Evolutionary conservation across 2,113 vertebrate genomes (phyloP), one percentile per base, ranked within the genome.

Genomic region (Cyanistes caeruleus): DNA sequence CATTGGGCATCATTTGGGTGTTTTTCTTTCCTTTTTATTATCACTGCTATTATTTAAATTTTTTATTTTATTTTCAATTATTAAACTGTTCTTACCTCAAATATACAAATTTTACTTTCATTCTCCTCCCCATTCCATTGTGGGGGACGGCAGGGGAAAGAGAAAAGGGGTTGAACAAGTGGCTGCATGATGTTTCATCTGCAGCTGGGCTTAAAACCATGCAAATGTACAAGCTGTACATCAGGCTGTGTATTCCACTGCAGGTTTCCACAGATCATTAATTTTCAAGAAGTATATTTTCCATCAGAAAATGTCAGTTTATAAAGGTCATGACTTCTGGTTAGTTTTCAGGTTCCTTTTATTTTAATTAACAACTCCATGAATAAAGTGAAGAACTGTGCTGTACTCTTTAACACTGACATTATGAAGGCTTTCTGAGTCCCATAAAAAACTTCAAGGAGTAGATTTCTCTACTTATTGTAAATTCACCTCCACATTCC

Each of bases 121-220:
- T 46, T 53, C 19, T 44, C 12, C 12, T 37, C 9, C 20, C 12
- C 12, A 24, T 37, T 80, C 15, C 62, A 24, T 9, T 53, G 37
- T 4, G 10, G 15, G 19, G 1, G 4, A 7, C 3, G 4, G 12
- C 6, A 19, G 3, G 19, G 7, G 11, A 8, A 55, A 46, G 16
- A 37, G 41, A 31, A 65, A 65, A 46, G 15, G 9, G 27, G 7
- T 15, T 67, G 76, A 35, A 15, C 33, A 46, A 80, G 16, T 25
- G 27, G 20, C 20, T 37, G 20, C 15, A 35, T 30, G 33, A 35
- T 35, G 20, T 24, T 46, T 80, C 25, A 46, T 20, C 25, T n/a
- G 3, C 17, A 20, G 12, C 20, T 37, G 51, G 33, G 27, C 23
- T 24, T 44, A 46, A 80, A 31, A 46, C 16, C 20, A 37, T 13